phyloP scores from a whole-genome alignment of 2,888 invertebrate genomes.

The Vesta saturnalis region DNA sequence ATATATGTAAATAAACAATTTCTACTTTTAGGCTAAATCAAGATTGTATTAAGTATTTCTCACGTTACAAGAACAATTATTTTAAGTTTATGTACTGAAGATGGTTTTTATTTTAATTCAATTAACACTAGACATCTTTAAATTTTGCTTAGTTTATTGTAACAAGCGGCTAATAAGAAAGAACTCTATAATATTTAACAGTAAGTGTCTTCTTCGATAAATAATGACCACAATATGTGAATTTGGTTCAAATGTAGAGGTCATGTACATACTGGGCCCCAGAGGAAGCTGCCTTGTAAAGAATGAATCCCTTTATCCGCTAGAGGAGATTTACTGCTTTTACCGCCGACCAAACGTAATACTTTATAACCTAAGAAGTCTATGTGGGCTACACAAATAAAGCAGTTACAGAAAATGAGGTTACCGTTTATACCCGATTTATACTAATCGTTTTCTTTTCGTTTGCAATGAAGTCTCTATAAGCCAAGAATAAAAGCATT shows the following conservation, averaged over 20 bases:
- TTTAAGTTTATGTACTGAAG: too few relatives aligned
- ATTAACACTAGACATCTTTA: too few relatives aligned
- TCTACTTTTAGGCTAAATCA: too few relatives aligned
- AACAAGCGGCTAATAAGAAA: too few relatives aligned
- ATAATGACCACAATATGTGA: constrained; percentile 45
- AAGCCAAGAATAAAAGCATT: too few relatives aligned
- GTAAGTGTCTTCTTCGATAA: constrained; percentile 27
- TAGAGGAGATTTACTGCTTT: constrained; percentile 51
- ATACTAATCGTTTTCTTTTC: constrained; percentile 28
- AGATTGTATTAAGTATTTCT: too few relatives aligned
- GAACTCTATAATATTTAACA: too few relatives aligned
- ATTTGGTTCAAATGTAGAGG: constrained; percentile 42
- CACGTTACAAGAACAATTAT: too few relatives aligned
- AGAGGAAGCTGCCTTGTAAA: constrained; percentile 46
- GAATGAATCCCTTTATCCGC: constrained; percentile 48
- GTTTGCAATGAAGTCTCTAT: too few relatives aligned
- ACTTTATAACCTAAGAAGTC: constrained; percentile 49
- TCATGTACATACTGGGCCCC: constrained; percentile 45
- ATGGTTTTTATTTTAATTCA: too few relatives aligned
- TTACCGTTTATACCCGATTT: constrained; percentile 27
- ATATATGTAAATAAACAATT: too few relatives aligned
- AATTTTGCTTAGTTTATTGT: too few relatives aligned
- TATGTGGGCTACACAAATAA: constrained; percentile 43
- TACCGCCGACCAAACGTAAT: constrained; percentile 47
- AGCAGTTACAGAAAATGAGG: constrained; percentile 39